phyloP scores from a whole-genome alignment of 2,888 invertebrate genomes.

The Elysia crispata region DNA sequence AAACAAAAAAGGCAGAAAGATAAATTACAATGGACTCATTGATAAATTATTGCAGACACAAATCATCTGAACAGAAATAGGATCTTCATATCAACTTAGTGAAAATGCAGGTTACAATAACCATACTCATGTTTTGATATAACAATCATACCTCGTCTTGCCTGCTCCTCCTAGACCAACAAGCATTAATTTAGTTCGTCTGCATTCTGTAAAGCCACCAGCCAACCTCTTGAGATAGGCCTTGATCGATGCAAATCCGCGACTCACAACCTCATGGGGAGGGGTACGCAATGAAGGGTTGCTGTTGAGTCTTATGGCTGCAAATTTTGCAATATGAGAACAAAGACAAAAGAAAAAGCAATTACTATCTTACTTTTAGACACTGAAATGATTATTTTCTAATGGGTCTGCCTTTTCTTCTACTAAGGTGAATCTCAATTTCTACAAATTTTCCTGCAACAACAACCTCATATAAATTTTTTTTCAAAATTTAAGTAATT shows the following conservation, averaged over 20 bases:
- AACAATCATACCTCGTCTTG: slow-evolving; percentile 72
- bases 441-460: too few species aligned
- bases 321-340: slow-evolving; percentile 27
- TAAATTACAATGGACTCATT: too few species aligned
- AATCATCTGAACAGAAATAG: background rate
- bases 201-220: slow-evolving; percentile 72
- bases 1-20: too few species aligned
- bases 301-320: slow-evolving; percentile 64
- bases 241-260: slow-evolving; percentile 71
- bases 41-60: background rate
- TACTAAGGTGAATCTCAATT: too few species aligned
- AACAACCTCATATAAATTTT: too few species aligned
- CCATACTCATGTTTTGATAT: too few species aligned
- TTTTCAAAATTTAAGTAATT: too few species aligned
- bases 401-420: background rate
- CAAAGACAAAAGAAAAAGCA: background rate
- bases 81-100: too few species aligned
- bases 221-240: slow-evolving; percentile 74
- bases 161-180: slow-evolving; percentile 78
- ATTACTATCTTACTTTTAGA: too few species aligned
- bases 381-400: too few species aligned
- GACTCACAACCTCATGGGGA: slow-evolving; percentile 72
- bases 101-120: too few species aligned
- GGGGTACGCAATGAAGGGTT: slow-evolving; percentile 73
- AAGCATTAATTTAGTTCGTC: slow-evolving; percentile 77